Base-by-base conservation (phyloP, 2,888 invertebrate species). In the Apamea sordens region DNA sequence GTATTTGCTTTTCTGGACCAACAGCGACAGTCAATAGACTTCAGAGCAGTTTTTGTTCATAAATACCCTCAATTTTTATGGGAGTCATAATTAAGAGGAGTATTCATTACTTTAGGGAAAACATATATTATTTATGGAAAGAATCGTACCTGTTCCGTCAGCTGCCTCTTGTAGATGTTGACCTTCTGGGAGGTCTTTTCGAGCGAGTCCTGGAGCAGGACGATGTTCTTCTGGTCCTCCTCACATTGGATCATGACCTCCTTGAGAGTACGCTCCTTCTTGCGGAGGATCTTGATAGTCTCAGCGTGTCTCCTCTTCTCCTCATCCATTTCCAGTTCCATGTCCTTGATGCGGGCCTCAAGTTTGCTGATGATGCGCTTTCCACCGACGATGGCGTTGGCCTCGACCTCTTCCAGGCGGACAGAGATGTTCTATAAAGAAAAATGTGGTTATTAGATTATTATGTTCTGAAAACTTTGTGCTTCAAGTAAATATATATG, bases 321-420 rank as follows among this genome's bases (percentile, higher is more conserved):
- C 96, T 99, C 99, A 94, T 99, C 99, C 90, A 99, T 97, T 96
- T 99, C 99, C 91, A 99, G 97, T 96, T 99, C 99, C 96, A 99
- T 97, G 94, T 99, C 99, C 93, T 99, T 98, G 92, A 99, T 98
- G 97, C 98, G 98, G 90, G 99, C 98, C 96, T 99, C 99, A 94
- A 99, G 97, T 97, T 99, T 99, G 98, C 99, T 98, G 97, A 99
- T 99, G 97, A 99, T 99, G 92, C 99, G 98, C 97, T 98, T 99
- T 94, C 99, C 99, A 93, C 99, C 99, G 91, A 99, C 99, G 92
- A 99, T 98, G 86, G 99, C 99, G 93, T 99, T 99, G 91, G 99
- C 98, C 96, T 99, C 99, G 90, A 99, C 99, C 96, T 99, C 99
- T 95, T 99, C 99, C 93, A 99, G 97, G 93, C 99, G 98, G 90